Evolutionary conservation across 2,888 invertebrate species (phyloP), one percentile per base, ranked within the genome.

Genomic region (Seladonia tumulorum): DNA sequence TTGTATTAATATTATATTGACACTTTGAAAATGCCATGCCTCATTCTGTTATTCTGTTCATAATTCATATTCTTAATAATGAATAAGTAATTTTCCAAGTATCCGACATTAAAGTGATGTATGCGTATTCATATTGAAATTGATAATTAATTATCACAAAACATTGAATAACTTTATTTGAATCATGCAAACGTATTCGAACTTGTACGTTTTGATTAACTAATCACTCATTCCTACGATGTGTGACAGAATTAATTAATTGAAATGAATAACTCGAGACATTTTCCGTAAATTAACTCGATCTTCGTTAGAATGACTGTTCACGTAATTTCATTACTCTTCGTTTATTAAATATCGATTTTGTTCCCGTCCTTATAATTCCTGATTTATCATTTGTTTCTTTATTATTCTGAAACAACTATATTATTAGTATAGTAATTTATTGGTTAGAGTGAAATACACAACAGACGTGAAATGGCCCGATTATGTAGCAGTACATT

Each of bases 1-100:
- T 22, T 16, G 14, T 47, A 22, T n/a, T 49, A 72, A 76, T 82
- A 66, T 47, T 49, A 7, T 49, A 39, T 68, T n/a, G 45, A 68
- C 70, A 71, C 12, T 10, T 60, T 25, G 60, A n/a, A 25, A 60
- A 25, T 60, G 4, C 3, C 4, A 25, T 12, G n/a, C 1, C 12
- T 25, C 25, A 12, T 60, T n/a, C 12, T 2, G 12, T 25, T 60
- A 60, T 25, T 60, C 25, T 25, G 1, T 60, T 3, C 25, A 4
- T 0, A 60, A 25, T 14, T 60, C 12, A n/a, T 60, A n/a, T 60
- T 4, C 12, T 60, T 25, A 60, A n/a, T 25, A 60, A 25, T 12
- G 5, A 14, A 25, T 25, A 57, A 57, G 12, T 12, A 12, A 4
- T 60, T 60, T 14, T n/a, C n/a, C 60, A 60, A 57, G 12, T 60